Evolutionary conservation across 2,113 vertebrate species (phyloP), one percentile per base, ranked within the genome.

Genomic region (Trinectes maculatus): DNA sequence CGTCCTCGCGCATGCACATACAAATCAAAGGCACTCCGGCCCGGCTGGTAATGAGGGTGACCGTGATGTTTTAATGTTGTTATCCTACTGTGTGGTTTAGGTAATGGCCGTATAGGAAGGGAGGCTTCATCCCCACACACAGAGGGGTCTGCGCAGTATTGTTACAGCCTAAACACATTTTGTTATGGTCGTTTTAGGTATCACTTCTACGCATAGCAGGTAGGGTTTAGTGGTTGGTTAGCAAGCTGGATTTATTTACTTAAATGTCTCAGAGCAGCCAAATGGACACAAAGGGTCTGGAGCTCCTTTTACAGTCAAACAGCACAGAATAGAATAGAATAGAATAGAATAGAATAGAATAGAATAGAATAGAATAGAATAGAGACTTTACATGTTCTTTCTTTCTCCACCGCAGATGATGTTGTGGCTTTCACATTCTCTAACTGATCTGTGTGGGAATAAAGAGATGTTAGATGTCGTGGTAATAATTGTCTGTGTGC

Each of bases 31-130:
- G 40, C 73, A 21, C 71, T 55, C 39, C 49, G 53, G 70, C 51
- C 60, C 46, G 24, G 62, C 73, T 85, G 82, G 83, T 90, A 91
- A 92, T 91, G 76, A 92, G 88, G 65, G 86, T 74, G 75, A 79
- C 79, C 55, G 49, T 89, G 87, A 85, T 53, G 34, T 84, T 89
- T 89, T 87, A 85, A 91, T 89, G 72, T 80, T 89, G 84, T 88
- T 87, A 87, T 86, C 87, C 85, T 80, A 69, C 89, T 85, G 88
- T 89, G 90, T 85, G 84, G 88, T 79, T 85, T 80, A 84, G 74
- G 70, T 90, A 89, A 88, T 75, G 73, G 80, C 64, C 65, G 66
- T 33, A 39, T 65, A 73, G 80, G 71, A 83, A 67, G 66, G 67
- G 54, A 56, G 77, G 79, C 59, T 83, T 82, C 44, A 71, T 85